A percentile compares a stretch with the other conserved stretches of the same genome.
Evolutionary conservation across 1,140 invertebrate genomes (phyloP).

Genomic region (Lordiphosa stackelbergi): DNA sequence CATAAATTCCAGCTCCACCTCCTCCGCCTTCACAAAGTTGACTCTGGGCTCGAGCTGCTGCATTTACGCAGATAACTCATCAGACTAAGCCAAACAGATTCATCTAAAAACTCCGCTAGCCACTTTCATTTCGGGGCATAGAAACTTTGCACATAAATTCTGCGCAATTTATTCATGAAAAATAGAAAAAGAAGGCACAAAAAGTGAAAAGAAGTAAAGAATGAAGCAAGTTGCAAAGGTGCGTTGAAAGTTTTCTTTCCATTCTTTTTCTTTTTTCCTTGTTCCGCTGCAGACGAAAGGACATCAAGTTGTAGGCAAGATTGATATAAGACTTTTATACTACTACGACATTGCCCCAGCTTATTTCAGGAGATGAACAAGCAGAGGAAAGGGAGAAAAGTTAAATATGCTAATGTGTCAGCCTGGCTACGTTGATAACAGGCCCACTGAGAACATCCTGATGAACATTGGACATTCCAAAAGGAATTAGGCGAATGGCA

Average conservation of each 20-base stretch:
- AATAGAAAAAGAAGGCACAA: constrained; percentile 24
- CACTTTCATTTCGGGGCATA: constrained; percentile 58
- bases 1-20: constrained; percentile 60
- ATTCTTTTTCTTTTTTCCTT: too few species aligned
- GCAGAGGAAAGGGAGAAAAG: constrained; percentile 45
- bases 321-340: constrained; percentile 75
- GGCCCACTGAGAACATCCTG: constrained; percentile 9
- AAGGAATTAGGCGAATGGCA: constrained; percentile 38
- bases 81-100: constrained; percentile 74
- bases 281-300: constrained; percentile 25
- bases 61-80: constrained; percentile 71
- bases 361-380: constrained; percentile 55
- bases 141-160: constrained; percentile 72
- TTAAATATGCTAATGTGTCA: constrained; percentile 70
- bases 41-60: constrained; percentile 26
- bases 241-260: constrained; percentile 44
- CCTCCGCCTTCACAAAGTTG: not conserved
- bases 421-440: constrained; percentile 27
- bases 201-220: constrained; percentile 21
- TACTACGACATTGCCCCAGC: constrained; percentile 67
- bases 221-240: constrained; percentile 38
- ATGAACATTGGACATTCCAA: constrained; percentile 18
- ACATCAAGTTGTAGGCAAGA: constrained; percentile 59
- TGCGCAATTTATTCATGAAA: constrained; percentile 74
- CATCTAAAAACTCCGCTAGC: constrained; percentile 71